Evolutionary conservation across 2,113 vertebrate genomes (phyloP).

Genomic region (Grantiella picta): DNA sequence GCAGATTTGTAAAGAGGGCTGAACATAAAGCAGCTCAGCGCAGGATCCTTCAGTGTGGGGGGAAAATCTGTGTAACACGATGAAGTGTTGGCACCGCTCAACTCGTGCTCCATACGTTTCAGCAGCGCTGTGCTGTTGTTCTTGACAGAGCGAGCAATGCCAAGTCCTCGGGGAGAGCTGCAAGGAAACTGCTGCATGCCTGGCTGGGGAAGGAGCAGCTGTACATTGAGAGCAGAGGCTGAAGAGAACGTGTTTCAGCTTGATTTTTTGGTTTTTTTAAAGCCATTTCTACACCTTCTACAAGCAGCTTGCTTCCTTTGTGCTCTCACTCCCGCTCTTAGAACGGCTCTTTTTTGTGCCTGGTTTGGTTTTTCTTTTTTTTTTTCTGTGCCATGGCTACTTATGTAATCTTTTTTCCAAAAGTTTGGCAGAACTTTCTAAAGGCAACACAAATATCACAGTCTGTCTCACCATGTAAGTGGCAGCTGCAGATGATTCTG

Average conservation of each 20-base stretch:
- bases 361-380: neutral
- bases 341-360: neutral
- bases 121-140: neutral
- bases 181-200: neutral
- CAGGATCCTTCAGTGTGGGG: neutral
- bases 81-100: neutral
- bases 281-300: neutral
- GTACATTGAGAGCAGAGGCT: neutral
- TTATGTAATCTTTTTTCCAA: neutral
- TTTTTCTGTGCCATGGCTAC: neutral
- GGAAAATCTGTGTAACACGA: neutral
- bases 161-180: neutral
- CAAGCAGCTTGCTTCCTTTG: neutral
- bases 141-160: neutral
- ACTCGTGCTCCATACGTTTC: neutral
- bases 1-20: neutral
- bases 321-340: neutral
- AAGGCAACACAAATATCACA: neutral
- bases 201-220: constrained; percentile 15
- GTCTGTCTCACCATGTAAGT: neutral
- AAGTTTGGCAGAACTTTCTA: neutral
- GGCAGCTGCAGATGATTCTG: neutral
- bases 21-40: neutral
- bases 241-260: neutral
- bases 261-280: neutral